Conservation (phyloP, 2,113 vertebrate species). For the Etia nguti region DNA sequence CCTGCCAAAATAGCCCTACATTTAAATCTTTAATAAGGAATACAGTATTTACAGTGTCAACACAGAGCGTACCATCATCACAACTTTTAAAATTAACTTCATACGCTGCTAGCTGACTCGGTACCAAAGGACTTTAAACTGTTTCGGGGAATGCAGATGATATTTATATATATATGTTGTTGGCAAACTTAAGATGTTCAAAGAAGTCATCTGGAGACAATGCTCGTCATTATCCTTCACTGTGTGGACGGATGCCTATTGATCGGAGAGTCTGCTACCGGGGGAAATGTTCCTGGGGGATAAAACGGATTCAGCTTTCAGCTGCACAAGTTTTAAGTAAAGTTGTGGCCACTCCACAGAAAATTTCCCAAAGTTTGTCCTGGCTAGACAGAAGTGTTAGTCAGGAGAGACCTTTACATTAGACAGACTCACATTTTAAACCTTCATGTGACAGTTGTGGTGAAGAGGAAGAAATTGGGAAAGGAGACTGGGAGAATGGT, state of each 20-base stretch:
- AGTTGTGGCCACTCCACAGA: conserved; percentile 22
- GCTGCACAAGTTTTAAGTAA: not conserved
- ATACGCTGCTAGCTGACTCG: not conserved
- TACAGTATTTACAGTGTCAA: conserved; percentile 29
- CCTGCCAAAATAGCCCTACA: not conserved
- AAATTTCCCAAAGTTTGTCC: not conserved
- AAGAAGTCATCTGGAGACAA: not conserved
- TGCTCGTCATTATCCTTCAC: not conserved
- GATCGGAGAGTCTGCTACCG: not conserved
- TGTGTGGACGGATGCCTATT: conserved; percentile 16
- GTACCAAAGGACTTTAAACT: not conserved
- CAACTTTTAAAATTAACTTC: not conserved
- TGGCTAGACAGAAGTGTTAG: not conserved
- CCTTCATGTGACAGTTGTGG: not conserved
- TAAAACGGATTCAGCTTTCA: conserved; percentile 3
- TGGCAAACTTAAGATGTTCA: not conserved
- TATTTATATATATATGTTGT: conserved; percentile 16
- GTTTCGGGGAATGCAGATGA: not conserved
- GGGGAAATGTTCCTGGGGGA: not conserved
- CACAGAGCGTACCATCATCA: not conserved
- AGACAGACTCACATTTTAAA: not conserved
- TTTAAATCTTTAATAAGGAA: not conserved
- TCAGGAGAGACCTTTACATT: not conserved
- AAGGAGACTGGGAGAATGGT: not conserved
- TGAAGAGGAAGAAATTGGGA: not conserved